A percentile compares a stretch with the other conserved stretches of the same genome.
Conservation (phyloP, 2,797 vertebrate genomes). For the Alectoris magna region DNA sequence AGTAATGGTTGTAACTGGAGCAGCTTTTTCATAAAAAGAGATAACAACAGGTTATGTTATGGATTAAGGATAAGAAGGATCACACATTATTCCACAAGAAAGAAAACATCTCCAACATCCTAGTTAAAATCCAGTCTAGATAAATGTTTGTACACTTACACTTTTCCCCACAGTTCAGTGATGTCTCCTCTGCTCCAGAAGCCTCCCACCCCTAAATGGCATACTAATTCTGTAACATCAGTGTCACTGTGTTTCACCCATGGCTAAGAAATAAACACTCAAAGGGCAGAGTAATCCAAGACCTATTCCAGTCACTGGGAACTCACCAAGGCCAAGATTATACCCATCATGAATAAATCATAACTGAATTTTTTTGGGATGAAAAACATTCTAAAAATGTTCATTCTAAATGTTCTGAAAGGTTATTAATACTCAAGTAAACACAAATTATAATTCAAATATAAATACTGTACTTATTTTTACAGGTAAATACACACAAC, state of each 20-base stretch:
- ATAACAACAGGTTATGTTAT: not conserved
- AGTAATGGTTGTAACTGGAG: not conserved
- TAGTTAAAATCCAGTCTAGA: not conserved
- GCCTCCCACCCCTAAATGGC: not conserved
- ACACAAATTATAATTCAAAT: not conserved
- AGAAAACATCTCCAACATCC: not conserved
- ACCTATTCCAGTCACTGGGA: not conserved
- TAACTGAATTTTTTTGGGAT: not conserved
- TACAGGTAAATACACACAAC: not conserved
- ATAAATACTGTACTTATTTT: not conserved
- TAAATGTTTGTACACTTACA: not conserved
- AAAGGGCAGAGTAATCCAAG: not conserved
- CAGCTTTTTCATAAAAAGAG: not conserved
- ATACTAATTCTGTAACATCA: not conserved
- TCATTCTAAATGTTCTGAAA: not conserved
- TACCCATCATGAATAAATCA: not conserved
- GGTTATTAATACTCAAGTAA: not conserved
- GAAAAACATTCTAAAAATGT: not conserved
- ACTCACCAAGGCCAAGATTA: fast-evolving
- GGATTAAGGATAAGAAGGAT: not conserved
- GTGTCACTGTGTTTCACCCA: not conserved
- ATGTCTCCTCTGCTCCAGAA: not conserved
- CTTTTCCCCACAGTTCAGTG: not conserved
- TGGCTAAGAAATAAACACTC: not conserved
- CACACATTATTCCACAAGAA: not conserved